Percentiles rank a stretch among this genome's conserved stretches.
phyloP scores from a whole-genome alignment of 2,797 vertebrate genomes.

The Margarornis squamiger region DNA sequence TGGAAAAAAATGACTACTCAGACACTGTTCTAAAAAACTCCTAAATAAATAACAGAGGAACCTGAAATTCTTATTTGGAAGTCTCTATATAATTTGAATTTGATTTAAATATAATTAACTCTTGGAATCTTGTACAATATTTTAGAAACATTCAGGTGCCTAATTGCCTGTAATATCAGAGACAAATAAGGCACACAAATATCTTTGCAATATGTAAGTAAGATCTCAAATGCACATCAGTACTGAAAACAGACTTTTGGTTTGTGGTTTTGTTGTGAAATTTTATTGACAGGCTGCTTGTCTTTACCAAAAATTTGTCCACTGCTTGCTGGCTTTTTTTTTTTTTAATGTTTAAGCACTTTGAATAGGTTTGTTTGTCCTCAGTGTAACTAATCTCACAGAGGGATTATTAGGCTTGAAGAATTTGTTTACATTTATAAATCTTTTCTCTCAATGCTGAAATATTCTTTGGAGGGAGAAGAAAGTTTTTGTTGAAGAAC shows the following conservation, averaged over 20 bases:
- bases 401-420: background rate
- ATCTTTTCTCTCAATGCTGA: background rate
- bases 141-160: background rate
- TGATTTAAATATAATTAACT: background rate
- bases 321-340: background rate
- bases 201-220: background rate
- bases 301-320: background rate
- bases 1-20: background rate
- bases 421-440: slow-evolving; percentile 19
- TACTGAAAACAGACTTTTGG: background rate
- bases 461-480: background rate
- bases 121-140: background rate
- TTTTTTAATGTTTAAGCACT: background rate
- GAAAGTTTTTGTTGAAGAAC: background rate
- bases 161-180: background rate
- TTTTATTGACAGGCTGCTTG: background rate
- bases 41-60: background rate
- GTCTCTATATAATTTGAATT: background rate
- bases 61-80: background rate
- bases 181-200: background rate
- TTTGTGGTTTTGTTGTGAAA: background rate
- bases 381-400: background rate
- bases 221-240: background rate
- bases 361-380: background rate
- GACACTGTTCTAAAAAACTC: background rate